A percentile compares a stretch with the other conserved stretches of the same genome.
These are phyloP conservation scores for Halictus quadricinctus DNA, from an alignment of 2,888 invertebrate genomes.

Conservation along the genomic window DNA sequence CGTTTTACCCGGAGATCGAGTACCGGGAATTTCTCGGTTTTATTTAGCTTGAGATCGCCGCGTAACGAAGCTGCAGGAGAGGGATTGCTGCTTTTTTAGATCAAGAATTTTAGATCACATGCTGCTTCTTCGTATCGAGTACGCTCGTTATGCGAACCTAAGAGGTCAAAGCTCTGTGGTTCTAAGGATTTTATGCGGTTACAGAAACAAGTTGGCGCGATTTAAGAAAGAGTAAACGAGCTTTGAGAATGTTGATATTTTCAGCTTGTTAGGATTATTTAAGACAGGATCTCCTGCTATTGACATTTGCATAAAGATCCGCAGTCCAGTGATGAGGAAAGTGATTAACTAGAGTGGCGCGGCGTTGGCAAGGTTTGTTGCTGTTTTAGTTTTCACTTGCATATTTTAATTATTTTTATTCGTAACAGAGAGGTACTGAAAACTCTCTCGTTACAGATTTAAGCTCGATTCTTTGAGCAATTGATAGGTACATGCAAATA, in stretches of 20 bases:
- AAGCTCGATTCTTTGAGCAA: background rate
- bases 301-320: background rate
- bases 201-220: too few relatives aligned
- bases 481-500: background rate
- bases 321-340: too few relatives aligned
- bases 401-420: too few relatives aligned
- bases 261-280: background rate
- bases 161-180: too few relatives aligned
- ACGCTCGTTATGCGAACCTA: too few relatives aligned
- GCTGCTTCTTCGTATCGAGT: too few relatives aligned
- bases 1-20: background rate
- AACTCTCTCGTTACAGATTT: too few relatives aligned
- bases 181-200: too few relatives aligned
- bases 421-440: too few relatives aligned
- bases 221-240: too few relatives aligned
- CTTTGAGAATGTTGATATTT: background rate
- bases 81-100: background rate
- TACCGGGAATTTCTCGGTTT: constrained; percentile 1
- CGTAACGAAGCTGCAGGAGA: background rate
- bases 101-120: too few relatives aligned
- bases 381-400: background rate
- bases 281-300: too few relatives aligned
- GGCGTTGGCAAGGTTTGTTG: background rate
- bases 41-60: background rate
- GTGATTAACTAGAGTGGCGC: background rate